Evolutionary conservation across 2,797 vertebrate species (phyloP), one percentile per base, ranked within the genome.

Genomic region (Acanthis flammea): DNA sequence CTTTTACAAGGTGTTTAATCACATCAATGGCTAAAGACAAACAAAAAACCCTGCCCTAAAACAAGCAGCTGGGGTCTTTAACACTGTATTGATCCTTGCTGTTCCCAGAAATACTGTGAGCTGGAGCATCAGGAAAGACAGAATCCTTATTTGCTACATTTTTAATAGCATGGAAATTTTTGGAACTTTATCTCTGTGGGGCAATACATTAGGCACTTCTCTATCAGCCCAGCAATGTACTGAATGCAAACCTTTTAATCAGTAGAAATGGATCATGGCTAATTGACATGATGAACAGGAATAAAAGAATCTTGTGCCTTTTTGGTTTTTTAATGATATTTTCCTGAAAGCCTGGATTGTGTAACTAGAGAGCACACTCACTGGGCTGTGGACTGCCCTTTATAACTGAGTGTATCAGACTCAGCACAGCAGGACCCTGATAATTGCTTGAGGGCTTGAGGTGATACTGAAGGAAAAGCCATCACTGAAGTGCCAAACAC

Each of bases 361-460:
- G 61, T 45, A 88, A 71, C 25, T 31, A 74, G 71, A 67, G 10
- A 71, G 35, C n/a, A 83, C 80, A 86, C 39, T 92, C 63, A 88
- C 61, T 44, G 45, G 57, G 42, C 68, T 91, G 25, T 39, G n/a
- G 60, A 61, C 50, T 94, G 84, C 57, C 84, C 91, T 95, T 93
- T 91, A 85, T 82, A 79, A 85, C 37, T 0, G 0, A 50, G 68
- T 55, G 28, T 68, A 80, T 89, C 62, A 54, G 74, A 37, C 61
- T 77, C 70, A 48, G 91, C 93, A 89, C 88, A 95, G 92, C 27
- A 2, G 91, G 92, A 87, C 80, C 68, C 75, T 80, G 75, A 45
- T 95, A 95, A 96, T 62, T 94, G 94, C 89, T 62, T 62, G 68
- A 93, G 94, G 78, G 74, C 57, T 87, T 67, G 88, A 95, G 86